Percentiles rank a stretch among this genome's conserved stretches.
Conservation (phyloP, 2,797 vertebrate genomes). For the Cynopterus sphinx region DNA sequence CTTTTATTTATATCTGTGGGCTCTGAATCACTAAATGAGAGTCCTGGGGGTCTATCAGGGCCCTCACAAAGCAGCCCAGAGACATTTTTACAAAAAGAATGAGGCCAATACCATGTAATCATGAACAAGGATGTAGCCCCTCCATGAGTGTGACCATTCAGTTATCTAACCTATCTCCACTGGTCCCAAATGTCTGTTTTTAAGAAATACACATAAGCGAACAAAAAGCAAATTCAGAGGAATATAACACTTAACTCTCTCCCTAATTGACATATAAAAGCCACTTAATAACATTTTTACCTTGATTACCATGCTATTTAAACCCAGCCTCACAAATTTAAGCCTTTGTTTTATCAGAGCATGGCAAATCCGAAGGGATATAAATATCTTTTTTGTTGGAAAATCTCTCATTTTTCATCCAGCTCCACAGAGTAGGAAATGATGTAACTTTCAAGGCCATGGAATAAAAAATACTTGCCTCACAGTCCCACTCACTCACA, state of each 20-base stretch:
- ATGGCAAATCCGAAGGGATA: background rate
- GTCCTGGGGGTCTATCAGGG: slow-evolving; percentile 27
- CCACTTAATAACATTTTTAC: slow-evolving; percentile 29
- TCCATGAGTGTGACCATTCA: background rate
- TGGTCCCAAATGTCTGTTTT: slow-evolving; percentile 42
- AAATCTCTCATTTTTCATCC: background rate
- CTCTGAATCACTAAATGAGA: slow-evolving; percentile 53
- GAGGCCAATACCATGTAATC: slow-evolving; percentile 46
- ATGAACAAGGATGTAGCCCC: background rate
- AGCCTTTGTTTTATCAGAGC: slow-evolving; percentile 22
- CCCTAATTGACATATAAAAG: slow-evolving; percentile 26
- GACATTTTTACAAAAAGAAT: slow-evolving; percentile 24
- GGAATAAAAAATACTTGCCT: background rate
- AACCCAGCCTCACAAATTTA: slow-evolving; percentile 23
- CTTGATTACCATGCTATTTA: background rate
- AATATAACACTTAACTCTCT: slow-evolving; percentile 38
- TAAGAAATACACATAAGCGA: slow-evolving; percentile 49
- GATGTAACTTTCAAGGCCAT: background rate
- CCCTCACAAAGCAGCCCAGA: background rate
- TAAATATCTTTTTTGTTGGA: background rate
- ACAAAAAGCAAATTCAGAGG: slow-evolving; percentile 55
- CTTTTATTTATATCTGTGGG: slow-evolving; percentile 52
- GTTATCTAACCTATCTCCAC: background rate
- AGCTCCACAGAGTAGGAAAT: slow-evolving; percentile 23
- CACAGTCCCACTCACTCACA: background rate